Evolutionary conservation across 64 coral and sea anemone species (phyloP).

Genomic region (Montipora sp.): DNA sequence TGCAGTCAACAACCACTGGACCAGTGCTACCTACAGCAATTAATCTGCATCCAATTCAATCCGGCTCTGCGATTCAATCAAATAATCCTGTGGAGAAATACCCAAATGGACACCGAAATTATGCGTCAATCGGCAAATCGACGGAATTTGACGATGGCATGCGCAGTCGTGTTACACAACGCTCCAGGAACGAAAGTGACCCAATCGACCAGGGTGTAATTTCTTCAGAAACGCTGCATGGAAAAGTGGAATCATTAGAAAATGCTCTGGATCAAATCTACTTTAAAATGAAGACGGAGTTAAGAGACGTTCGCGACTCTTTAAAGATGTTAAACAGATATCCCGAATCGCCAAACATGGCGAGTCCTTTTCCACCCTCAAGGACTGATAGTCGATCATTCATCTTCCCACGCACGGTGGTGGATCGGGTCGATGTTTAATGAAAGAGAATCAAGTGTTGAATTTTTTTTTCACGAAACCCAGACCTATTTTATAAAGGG

Average conservation of each 20-base stretch:
- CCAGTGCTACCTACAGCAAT: not conserved
- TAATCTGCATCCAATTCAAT: not conserved
- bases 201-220: constrained; percentile 80
- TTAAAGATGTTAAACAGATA: constrained; percentile 52
- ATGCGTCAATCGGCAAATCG: constrained; percentile 2
- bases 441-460: not conserved
- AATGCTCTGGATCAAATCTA: constrained; percentile 86
- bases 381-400: not conserved
- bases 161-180: not conserved
- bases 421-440: not conserved
- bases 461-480: too few relatives aligned
- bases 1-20: not conserved
- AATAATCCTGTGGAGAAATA: not conserved
- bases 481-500: too few relatives aligned
- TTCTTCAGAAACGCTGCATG: constrained; percentile 62
- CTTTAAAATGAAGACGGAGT: constrained; percentile 78
- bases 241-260: constrained; percentile 70
- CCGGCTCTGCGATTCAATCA: not conserved
- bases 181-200: constrained; percentile 45
- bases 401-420: not conserved
- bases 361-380: not conserved
- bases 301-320: constrained; percentile 85
- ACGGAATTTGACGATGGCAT: not conserved
- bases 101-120: constrained; percentile 1
- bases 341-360: not conserved